Conservation (phyloP, 2,113 vertebrate genomes). For the Anguilla japonica region DNA sequence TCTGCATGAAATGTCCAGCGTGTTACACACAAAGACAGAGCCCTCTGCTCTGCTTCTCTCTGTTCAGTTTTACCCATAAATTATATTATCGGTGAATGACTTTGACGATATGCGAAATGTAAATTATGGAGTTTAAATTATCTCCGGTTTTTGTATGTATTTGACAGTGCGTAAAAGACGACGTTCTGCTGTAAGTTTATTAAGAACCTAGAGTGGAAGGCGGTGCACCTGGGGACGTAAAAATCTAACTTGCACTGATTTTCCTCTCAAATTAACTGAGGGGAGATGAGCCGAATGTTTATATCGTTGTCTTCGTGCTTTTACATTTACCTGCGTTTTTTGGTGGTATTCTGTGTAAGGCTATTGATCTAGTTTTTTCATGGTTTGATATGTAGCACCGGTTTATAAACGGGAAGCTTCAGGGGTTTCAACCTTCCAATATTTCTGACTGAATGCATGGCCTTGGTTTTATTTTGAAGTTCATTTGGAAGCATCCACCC, state of each 20-base stretch:
- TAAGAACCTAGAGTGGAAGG: not conserved
- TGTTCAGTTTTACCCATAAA: no score
- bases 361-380: not conserved
- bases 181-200: not conserved
- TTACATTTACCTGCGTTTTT: not conserved
- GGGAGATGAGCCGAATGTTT: not conserved
- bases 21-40: not conserved
- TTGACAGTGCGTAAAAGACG: not conserved
- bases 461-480: not conserved
- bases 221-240: not conserved
- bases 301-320: not conserved
- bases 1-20: not conserved
- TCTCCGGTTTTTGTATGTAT: not conserved
- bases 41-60: no score
- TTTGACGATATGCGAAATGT: not conserved
- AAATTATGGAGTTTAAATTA: not conserved
- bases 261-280: not conserved
- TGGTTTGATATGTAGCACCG: not conserved
- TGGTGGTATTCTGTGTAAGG: not conserved
- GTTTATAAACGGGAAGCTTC: not conserved
- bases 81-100: no score
- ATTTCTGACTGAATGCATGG: not conserved
- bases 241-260: conserved; percentile 5
- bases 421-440: not conserved
- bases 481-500: not conserved